Evolutionary conservation across 2,888 invertebrate species (phyloP).

Genomic region (Cecidostiba fungosa): DNA sequence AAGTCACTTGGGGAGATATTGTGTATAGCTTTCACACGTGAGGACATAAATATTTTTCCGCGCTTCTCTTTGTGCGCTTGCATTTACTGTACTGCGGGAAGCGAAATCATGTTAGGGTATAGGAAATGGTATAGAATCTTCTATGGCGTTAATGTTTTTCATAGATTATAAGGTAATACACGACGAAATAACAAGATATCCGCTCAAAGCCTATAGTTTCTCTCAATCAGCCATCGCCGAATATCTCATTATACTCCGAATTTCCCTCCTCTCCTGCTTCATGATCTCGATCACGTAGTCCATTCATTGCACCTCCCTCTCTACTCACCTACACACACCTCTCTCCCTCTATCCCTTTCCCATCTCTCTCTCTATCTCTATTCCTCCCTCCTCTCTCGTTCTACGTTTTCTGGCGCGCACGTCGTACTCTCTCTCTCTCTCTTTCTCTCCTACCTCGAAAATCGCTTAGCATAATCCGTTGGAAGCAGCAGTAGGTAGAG

Average conservation of each 20-base stretch:
- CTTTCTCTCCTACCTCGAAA: constrained; percentile 26
- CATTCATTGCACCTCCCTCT: constrained; percentile 6
- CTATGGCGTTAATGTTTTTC: too few relatives aligned
- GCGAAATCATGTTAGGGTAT: too few relatives aligned
- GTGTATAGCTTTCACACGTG: not conserved
- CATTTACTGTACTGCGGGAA: not conserved
- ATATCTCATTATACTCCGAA: not conserved
- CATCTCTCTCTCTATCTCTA: not conserved
- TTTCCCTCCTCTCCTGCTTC: not conserved
- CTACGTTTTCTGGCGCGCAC: not conserved
- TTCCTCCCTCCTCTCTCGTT: not conserved
- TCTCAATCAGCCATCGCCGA: too few relatives aligned
- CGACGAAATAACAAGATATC: too few relatives aligned
- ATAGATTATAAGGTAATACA: too few relatives aligned
- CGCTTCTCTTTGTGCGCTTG: constrained; percentile 3
- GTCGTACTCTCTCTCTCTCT: constrained; percentile 59
- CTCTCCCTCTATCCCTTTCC: not conserved
- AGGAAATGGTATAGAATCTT: too few relatives aligned
- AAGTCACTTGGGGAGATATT: not conserved
- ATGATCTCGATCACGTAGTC: not conserved
- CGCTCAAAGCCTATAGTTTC: too few relatives aligned
- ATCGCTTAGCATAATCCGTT: constrained; percentile 78
- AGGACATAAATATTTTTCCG: constrained; percentile 19
- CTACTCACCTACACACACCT: not conserved
- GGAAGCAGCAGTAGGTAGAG: constrained; percentile 55